Base-by-base conservation (phyloP, 2,113 vertebrate species). In the Lates calcarifer region DNA sequence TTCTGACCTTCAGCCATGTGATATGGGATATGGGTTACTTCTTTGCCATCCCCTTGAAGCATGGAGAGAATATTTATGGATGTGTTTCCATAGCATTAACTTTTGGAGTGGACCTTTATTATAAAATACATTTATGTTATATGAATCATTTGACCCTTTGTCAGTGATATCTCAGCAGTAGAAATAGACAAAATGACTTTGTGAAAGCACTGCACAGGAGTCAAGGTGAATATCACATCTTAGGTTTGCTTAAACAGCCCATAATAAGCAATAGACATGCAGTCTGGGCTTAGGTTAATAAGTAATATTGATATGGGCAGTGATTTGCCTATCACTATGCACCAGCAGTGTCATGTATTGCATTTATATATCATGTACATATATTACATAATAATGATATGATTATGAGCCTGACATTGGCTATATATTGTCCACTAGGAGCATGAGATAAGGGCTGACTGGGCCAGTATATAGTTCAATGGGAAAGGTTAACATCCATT, bases 241-340 rank as follows among this genome's bases (percentile, higher is more conserved):
- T 24, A 17, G 43, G 66, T 86, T 79, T 70, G 39, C 71, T 49
- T 74, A 51, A 75, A 74, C 74, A 79, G 60, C 22, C 64, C 41
- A 70, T 83, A 64, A 84, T 82, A 85, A 80, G 55, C 76, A 55
- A 77, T 74, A 72, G 31, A 31, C 57, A 75, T 84, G 66, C 74
- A 85, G 24, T 49, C 69, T 53, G 60, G 57, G 57, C 60, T 12
- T 28, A 56, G 67, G 74, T 86, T 87, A 87, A 86, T 84, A 90
- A 79, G 60, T 77, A 35, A 17, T 82, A 74, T 79, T 43, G 43
- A 87, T 81, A 90, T 20, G 33, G 56, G 74, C 26, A 10, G 43
- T 57, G 77, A 87, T 89, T 90, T 88, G 75, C 77, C 76, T 93
- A 92, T 93, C 92, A 58, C 77, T 9, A 26, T 47, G 47, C 69